phyloP scores from a whole-genome alignment of 1,140 invertebrate genomes.

The Linepithema humile region DNA sequence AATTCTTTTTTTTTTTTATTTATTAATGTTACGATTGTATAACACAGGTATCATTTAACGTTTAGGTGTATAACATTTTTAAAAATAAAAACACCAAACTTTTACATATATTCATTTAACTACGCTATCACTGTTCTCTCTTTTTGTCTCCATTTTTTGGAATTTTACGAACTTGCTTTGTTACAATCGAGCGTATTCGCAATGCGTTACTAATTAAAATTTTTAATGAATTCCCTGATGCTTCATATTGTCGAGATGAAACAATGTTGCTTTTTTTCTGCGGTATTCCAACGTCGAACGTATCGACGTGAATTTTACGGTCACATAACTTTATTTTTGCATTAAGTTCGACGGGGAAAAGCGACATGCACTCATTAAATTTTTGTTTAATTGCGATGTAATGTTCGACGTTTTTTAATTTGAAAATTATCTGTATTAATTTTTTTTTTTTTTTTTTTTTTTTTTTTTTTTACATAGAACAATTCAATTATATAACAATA shows the following conservation, averaged over 20 bases:
- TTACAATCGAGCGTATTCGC: conserved; percentile 30
- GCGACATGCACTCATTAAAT: conserved; percentile 26
- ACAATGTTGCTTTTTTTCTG: conserved; percentile 21
- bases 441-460: background rate
- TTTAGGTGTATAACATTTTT: background rate
- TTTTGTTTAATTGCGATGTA: conserved; percentile 47
- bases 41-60: background rate
- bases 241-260: conserved; percentile 39
- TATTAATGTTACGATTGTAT: conserved; percentile 6
- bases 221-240: conserved; percentile 54
- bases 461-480: background rate
- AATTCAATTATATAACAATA: background rate
- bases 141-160: background rate
- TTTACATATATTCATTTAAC: conserved; percentile 2
- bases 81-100: conserved; percentile 17
- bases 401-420: conserved; percentile 23
- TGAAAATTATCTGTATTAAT: no score
- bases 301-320: conserved; percentile 50
- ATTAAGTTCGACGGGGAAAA: conserved; percentile 26
- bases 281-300: conserved; percentile 21
- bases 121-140: background rate
- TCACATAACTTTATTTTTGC: conserved; percentile 38
- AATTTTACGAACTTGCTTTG: conserved; percentile 34
- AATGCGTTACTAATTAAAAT: conserved; percentile 54
- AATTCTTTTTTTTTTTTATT: background rate